phyloP scores from a whole-genome alignment of 2,113 vertebrate genomes.

The Craseonycteris thonglongyai region DNA sequence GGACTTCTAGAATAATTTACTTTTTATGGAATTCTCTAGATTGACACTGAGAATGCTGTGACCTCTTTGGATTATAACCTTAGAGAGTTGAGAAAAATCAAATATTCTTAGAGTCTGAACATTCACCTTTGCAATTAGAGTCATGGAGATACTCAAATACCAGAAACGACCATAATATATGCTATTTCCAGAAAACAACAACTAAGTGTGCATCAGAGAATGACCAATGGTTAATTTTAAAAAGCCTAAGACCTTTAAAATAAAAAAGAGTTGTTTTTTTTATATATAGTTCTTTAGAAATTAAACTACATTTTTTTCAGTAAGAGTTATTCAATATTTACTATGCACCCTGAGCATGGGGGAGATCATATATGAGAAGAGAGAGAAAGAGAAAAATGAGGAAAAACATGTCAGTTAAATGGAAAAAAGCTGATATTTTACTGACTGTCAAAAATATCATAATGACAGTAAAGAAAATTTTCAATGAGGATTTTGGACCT shows the following conservation, averaged over 20 bases:
- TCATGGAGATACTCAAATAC: background rate
- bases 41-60: background rate
- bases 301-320: background rate
- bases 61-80: background rate
- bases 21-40: background rate
- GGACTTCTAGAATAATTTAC: background rate
- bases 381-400: background rate
- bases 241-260: background rate
- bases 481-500: background rate
- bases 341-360: background rate
- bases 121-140: background rate
- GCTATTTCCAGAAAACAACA: background rate
- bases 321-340: background rate
- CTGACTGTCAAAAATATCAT: background rate
- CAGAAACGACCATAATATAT: background rate
- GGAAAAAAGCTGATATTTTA: background rate
- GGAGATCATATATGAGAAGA: background rate
- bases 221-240: background rate
- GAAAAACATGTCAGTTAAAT: background rate
- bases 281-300: background rate
- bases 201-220: background rate
- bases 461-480: background rate
- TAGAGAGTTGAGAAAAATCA: background rate
- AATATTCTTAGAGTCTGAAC: background rate
- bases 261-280: background rate